Evolutionary conservation across 2,888 invertebrate species (phyloP).

Genomic region (Heliconius erato): DNA sequence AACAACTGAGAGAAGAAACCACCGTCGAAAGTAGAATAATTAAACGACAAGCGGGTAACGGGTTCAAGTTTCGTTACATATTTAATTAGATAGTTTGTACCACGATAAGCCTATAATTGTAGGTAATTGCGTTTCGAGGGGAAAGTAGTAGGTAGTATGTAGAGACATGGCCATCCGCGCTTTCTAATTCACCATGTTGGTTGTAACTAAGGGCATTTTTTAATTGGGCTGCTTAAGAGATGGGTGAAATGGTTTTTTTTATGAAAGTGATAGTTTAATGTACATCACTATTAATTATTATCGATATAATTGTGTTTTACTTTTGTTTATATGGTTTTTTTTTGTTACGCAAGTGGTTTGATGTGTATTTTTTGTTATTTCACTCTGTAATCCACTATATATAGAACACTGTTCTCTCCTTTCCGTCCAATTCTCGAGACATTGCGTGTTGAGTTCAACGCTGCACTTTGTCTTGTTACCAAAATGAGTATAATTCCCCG

Average conservation of each 20-base stretch:
- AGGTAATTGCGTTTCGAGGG: constrained; percentile 47
- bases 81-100: constrained; percentile 44
- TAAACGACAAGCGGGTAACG: constrained; percentile 22
- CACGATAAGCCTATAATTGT: constrained; percentile 47
- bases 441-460: no score
- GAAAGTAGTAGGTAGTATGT: constrained; percentile 46
- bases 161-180: constrained; percentile 49
- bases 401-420: no score
- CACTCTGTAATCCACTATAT: no score
- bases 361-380: no score
- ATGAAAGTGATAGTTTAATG: not conserved
- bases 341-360: no score
- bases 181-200: constrained; percentile 50
- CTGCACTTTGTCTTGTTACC: no score
- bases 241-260: not conserved
- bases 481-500: no score
- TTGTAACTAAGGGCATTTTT: constrained; percentile 16
- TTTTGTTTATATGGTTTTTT: not conserved
- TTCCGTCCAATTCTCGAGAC: no score
- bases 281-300: not conserved
- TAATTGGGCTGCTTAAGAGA: not conserved
- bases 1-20: not conserved
- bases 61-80: constrained; percentile 39
- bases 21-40: constrained; percentile 20
- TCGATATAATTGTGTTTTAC: not conserved